These are phyloP conservation scores for Chrysemys picta DNA, from an alignment of 2,113 vertebrate genomes.

Conservation along the genomic window DNA sequence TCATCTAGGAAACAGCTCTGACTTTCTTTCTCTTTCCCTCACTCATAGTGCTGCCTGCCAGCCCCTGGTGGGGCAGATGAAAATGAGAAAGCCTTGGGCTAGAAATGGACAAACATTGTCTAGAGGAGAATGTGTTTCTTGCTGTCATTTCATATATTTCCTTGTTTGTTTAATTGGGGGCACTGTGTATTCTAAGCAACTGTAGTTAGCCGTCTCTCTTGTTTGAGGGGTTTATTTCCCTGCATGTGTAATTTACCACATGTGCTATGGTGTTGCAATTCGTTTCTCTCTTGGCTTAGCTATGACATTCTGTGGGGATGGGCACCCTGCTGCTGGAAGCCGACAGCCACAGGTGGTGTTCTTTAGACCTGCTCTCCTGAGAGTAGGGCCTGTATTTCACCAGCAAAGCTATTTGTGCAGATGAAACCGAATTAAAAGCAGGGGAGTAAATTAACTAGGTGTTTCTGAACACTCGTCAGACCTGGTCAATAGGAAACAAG, in stretches of 20 bases:
- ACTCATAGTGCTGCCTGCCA: not conserved
- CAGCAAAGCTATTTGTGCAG: not conserved
- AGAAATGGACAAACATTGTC: not conserved
- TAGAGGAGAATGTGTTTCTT: not conserved
- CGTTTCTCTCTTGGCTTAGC: not conserved
- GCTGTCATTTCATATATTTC: not conserved
- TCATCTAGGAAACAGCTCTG: not conserved
- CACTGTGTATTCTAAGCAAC: not conserved
- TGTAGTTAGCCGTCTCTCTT: not conserved
- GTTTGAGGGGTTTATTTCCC: not conserved
- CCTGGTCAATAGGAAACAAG: not conserved
- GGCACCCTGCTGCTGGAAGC: not conserved
- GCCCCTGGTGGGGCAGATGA: not conserved
- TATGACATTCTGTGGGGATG: rapidly evolving
- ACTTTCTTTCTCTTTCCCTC: not conserved
- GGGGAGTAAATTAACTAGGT: not conserved
- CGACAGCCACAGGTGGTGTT: not conserved
- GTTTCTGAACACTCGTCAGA: not conserved
- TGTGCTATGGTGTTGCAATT: not conserved
- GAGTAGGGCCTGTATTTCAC: not conserved
- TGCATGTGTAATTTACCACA: slow-evolving; percentile 11
- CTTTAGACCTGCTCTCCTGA: not conserved
- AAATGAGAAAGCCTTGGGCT: not conserved
- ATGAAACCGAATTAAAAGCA: slow-evolving; percentile 3
- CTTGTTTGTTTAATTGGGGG: slow-evolving; percentile 19